These are phyloP conservation scores for Embidobia sp. DNA, from an alignment of 2,888 invertebrate genomes.

Conservation along the genomic window DNA sequence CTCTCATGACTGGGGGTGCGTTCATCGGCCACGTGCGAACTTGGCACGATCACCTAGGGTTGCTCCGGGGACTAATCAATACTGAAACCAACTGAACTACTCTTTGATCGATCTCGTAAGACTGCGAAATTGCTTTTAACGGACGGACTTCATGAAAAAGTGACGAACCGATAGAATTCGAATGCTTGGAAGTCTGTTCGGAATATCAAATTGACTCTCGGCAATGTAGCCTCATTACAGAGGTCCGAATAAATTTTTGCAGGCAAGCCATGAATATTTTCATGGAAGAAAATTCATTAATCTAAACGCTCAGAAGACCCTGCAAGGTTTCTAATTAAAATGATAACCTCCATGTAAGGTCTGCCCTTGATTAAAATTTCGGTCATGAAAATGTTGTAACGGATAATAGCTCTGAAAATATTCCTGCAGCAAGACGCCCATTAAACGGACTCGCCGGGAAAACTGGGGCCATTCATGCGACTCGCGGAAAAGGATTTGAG, in stretches of 20 bases:
- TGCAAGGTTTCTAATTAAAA: slow-evolving; percentile 10
- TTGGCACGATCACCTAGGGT: slow-evolving; percentile 58
- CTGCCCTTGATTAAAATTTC: slow-evolving; percentile 3
- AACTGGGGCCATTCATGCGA: slow-evolving; percentile 13
- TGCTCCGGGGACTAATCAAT: slow-evolving; percentile 47
- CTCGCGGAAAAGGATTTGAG: slow-evolving; percentile 26
- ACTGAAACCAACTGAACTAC: slow-evolving; percentile 45
- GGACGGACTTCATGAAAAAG: too few relatives aligned
- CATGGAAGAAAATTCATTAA: too few relatives aligned
- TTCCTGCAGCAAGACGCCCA: slow-evolving; percentile 1
- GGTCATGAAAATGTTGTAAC: too few relatives aligned
- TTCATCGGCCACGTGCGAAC: slow-evolving; percentile 62
- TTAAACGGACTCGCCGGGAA: neutral
- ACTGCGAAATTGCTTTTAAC: slow-evolving; percentile 7
- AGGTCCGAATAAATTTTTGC: too few relatives aligned
- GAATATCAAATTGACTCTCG: too few relatives aligned
- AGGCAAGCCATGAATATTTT: too few relatives aligned
- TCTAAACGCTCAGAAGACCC: too few relatives aligned
- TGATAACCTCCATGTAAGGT: neutral
- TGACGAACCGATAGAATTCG: too few relatives aligned
- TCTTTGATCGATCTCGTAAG: slow-evolving; percentile 19
- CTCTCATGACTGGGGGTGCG: slow-evolving; percentile 48
- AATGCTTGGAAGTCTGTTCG: too few relatives aligned
- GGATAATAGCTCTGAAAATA: neutral
- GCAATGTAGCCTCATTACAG: too few relatives aligned